Evolutionary conservation across 2,888 invertebrate genomes (phyloP).

Genomic region (Macrophya alboannulata): DNA sequence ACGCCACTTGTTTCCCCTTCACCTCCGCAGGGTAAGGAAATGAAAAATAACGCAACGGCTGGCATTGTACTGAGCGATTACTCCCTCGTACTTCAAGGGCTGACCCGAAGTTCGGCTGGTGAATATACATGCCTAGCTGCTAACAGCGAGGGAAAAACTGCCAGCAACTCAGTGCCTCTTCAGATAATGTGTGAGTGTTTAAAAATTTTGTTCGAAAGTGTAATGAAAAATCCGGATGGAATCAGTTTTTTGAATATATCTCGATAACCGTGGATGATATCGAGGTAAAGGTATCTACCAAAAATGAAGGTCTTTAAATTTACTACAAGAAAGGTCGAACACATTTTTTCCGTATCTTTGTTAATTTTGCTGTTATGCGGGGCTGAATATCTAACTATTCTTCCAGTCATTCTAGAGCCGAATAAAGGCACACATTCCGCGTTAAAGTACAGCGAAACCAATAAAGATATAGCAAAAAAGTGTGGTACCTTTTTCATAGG

Average conservation of each 20-base stretch:
- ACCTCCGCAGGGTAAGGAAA: slow-evolving; percentile 87
- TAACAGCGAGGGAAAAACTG: slow-evolving; percentile 90
- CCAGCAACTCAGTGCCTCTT: slow-evolving; percentile 81
- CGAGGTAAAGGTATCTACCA: neutral
- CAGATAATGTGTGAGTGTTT: slow-evolving; percentile 82
- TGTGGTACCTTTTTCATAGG: neutral
- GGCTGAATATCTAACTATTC: neutral
- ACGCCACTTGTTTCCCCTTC: neutral
- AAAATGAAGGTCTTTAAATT: neutral
- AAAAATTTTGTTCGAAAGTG: neutral
- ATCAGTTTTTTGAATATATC: neutral
- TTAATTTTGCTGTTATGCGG: neutral
- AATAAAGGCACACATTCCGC: neutral
- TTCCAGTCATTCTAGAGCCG: too few relatives aligned
- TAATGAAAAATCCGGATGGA: neutral
- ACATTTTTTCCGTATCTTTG: neutral
- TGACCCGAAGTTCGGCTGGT: slow-evolving; percentile 91
- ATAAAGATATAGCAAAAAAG: neutral
- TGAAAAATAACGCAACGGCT: slow-evolving; percentile 91
- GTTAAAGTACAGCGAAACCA: neutral
- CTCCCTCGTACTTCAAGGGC: slow-evolving; percentile 92
- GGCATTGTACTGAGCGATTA: slow-evolving; percentile 93
- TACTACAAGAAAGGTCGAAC: neutral
- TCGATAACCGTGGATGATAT: neutral
- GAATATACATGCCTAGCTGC: slow-evolving; percentile 93